Percentiles rank a stretch among this genome's conserved stretches.
phyloP scores from a whole-genome alignment of 2,797 vertebrate genomes.

The Sitta carolinensis region DNA sequence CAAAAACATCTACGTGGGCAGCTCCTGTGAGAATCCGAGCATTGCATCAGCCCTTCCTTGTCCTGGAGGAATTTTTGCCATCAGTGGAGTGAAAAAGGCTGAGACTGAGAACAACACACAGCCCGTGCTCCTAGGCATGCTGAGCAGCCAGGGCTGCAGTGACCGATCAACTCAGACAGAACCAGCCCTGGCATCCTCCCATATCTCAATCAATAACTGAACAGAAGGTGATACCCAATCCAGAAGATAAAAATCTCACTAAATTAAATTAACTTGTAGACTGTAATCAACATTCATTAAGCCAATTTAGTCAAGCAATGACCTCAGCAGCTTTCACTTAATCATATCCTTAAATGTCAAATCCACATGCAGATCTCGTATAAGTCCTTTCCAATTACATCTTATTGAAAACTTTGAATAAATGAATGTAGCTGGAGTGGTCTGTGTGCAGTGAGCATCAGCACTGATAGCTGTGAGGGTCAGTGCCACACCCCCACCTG shows the following conservation, averaged over 20 bases:
- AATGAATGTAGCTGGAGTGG: slow-evolving; percentile 44
- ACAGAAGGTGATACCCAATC: slow-evolving; percentile 70
- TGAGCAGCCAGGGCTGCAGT: background rate
- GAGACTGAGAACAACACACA: fast-evolving
- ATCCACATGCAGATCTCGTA: slow-evolving; percentile 73
- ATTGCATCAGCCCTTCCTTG: background rate
- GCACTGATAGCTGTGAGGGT: background rate
- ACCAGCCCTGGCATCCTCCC: background rate
- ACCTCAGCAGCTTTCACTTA: slow-evolving; percentile 81
- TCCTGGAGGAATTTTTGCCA: background rate
- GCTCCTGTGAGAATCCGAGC: background rate
- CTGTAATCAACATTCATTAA: slow-evolving; percentile 78
- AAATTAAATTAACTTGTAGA: slow-evolving; percentile 79
- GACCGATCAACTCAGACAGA: background rate
- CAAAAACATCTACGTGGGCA: background rate
- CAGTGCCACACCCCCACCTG: background rate
- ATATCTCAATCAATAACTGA: slow-evolving; percentile 59
- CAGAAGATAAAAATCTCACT: slow-evolving; percentile 72
- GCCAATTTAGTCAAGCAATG: slow-evolving; percentile 79
- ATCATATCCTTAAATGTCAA: slow-evolving; percentile 80
- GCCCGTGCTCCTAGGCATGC: fast-evolving
- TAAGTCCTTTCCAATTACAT: slow-evolving; percentile 68
- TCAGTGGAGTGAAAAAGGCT: background rate
- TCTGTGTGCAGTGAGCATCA: background rate
- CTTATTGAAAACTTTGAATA: slow-evolving; percentile 70